These are phyloP conservation scores for Callimorpha dominula DNA, from an alignment of 2,888 invertebrate species.

Conservation along the genomic window DNA sequence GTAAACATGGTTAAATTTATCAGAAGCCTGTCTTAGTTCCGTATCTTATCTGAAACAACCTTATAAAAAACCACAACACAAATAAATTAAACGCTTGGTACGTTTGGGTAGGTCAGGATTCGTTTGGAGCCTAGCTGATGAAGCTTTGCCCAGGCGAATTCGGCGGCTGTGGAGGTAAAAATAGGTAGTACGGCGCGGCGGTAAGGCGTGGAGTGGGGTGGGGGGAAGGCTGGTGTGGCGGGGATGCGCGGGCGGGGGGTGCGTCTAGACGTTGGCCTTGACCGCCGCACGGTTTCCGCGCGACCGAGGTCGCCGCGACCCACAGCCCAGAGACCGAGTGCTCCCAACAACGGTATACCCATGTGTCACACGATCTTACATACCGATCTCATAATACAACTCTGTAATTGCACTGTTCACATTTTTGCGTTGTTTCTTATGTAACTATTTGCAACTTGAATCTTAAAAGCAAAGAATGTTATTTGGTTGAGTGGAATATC, in stretches of 20 bases:
- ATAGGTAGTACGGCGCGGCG: conserved; percentile 64
- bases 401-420: not conserved
- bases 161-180: conserved; percentile 67
- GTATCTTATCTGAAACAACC: conserved; percentile 41
- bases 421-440: not conserved
- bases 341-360: conserved; percentile 52
- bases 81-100: conserved; percentile 19
- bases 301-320: conserved; percentile 78
- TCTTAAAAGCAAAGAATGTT: not conserved
- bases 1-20: conserved; percentile 8
- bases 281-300: conserved; percentile 83
- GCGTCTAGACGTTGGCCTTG: conserved; percentile 85
- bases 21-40: conserved; percentile 11
- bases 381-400: conserved; percentile 19
- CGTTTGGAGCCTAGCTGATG: conserved; percentile 36
- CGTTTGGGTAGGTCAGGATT: conserved; percentile 70
- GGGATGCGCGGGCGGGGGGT: conserved; percentile 62
- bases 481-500: not conserved
- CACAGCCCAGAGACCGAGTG: conserved; percentile 81
- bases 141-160: conserved; percentile 73
- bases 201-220: conserved; percentile 46
- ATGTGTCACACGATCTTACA: conserved; percentile 25
- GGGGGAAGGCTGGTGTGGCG: conserved; percentile 51
- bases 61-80: conserved; percentile 18
- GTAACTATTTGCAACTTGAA: not conserved